Conservation (phyloP, 2,113 vertebrate species). For the Perca fluviatilis region DNA sequence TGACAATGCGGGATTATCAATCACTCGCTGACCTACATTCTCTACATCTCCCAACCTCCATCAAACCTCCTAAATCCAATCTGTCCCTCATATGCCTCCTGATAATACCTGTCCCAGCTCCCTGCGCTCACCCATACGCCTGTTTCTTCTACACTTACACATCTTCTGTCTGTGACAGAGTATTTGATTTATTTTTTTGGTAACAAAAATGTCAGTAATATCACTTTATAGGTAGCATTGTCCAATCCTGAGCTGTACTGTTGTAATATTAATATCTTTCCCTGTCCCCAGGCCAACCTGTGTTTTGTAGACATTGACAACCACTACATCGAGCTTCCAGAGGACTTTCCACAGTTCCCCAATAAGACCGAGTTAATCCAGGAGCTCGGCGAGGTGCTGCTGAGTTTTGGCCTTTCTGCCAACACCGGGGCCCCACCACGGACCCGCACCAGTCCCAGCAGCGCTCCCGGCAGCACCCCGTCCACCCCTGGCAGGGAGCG, state of each 20-base stretch:
- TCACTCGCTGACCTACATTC: constrained; percentile 53
- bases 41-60: neutral
- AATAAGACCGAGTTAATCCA: constrained; percentile 91
- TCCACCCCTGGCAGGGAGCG: constrained; percentile 85
- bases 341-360: constrained; percentile 94
- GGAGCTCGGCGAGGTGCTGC: constrained; percentile 90
- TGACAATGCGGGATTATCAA: constrained; percentile 35
- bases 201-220: neutral
- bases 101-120: neutral
- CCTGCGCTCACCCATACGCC: neutral
- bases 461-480: constrained; percentile 59
- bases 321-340: constrained; percentile 92
- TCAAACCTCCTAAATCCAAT: constrained; percentile 20
- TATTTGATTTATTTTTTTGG: neutral
- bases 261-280: constrained; percentile 12
- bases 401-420: constrained; percentile 86
- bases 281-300: constrained; percentile 88
- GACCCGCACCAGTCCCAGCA: constrained; percentile 81
- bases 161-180: neutral
- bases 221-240: neutral
- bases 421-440: constrained; percentile 82
- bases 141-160: too few relatives aligned
- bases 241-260: neutral
- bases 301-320: constrained; percentile 96
- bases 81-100: constrained; percentile 5